Conservation (phyloP, 2,113 vertebrate genomes). For the Burhinus bistriatus region DNA sequence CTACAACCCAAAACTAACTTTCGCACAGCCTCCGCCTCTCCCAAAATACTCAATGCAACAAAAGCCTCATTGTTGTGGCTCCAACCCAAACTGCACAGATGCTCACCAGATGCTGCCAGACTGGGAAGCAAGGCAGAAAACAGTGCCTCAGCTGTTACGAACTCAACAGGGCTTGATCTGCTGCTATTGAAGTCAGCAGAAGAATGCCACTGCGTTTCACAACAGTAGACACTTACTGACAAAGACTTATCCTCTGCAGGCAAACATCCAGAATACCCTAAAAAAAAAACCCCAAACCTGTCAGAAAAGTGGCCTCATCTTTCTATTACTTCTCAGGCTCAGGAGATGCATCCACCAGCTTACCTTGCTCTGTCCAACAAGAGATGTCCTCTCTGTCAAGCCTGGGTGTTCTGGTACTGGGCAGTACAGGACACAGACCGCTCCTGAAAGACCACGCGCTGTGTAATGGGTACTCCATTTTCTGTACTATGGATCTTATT, state of each 20-base stretch:
- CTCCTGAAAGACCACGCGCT: background rate
- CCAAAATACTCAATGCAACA: background rate
- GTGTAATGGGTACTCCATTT: background rate
- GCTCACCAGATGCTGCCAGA: slow-evolving; percentile 35
- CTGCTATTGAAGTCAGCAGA: background rate
- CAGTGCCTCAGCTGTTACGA: background rate
- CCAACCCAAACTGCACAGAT: background rate
- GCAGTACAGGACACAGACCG: background rate
- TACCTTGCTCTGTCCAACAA: background rate
- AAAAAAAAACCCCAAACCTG: background rate
- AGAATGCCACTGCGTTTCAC: fast-evolving
- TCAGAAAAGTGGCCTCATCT: background rate
- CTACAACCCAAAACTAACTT: background rate
- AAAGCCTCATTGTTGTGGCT: background rate
- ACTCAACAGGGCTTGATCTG: background rate
- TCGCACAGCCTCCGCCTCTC: background rate
- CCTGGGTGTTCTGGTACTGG: background rate
- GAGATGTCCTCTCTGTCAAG: background rate
- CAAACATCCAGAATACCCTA: background rate
- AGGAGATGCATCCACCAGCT: background rate
- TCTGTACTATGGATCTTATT: background rate
- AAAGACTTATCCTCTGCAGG: background rate
- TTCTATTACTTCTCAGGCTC: background rate
- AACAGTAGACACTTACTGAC: background rate
- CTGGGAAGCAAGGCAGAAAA: background rate